phyloP scores from a whole-genome alignment of 2,888 invertebrate genomes.

The Muscina levida region DNA sequence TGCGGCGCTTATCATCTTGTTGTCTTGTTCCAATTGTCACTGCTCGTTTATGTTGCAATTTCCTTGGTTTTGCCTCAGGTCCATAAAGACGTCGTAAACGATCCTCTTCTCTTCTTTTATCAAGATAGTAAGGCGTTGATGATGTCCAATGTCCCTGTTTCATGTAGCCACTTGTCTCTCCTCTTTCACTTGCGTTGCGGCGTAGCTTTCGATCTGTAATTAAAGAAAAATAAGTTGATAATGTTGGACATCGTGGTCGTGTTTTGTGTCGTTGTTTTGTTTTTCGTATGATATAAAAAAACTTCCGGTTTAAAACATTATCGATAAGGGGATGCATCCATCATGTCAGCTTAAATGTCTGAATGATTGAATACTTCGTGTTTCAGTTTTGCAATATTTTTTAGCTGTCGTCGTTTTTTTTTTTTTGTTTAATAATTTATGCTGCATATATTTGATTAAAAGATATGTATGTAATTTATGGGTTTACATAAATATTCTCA shows the following conservation, averaged over 20 bases:
- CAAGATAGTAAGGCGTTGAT: slow-evolving; percentile 12
- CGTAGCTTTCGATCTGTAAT: slow-evolving; percentile 17
- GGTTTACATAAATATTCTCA: slow-evolving; percentile 8
- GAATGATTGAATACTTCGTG: slow-evolving; percentile 22
- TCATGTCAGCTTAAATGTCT: not conserved
- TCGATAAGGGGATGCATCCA: not conserved
- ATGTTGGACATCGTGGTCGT: not conserved
- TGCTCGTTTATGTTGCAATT: not conserved
- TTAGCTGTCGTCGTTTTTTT: too few relatives aligned
- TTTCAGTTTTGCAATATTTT: slow-evolving; percentile 2
- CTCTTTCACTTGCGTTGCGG: not conserved
- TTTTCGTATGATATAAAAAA: not conserved
- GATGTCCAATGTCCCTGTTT: not conserved
- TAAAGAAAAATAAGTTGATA: not conserved
- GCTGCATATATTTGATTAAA: slow-evolving; percentile 26
- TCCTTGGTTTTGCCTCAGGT: not conserved
- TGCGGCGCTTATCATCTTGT: not conserved
- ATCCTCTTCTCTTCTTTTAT: slow-evolving; percentile 18
- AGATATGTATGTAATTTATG: slow-evolving; percentile 10
- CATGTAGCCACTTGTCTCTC: not conserved
- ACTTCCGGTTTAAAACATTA: slow-evolving; percentile 41
- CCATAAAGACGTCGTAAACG: not conserved
- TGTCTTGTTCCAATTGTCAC: not conserved
- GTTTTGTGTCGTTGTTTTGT: not conserved
- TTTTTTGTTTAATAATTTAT: not conserved